These are phyloP conservation scores for human DNA, from an alignment of 2,113 vertebrate genomes.

Conservation along the genomic window GRCh38 chr12:129221501-129222000, in stretches of 20 bases:
- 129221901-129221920: background rate
- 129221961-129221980: background rate
- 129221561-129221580: background rate
- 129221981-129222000: background rate
- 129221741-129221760: background rate
- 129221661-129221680: background rate
- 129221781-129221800: background rate
- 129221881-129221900: background rate
- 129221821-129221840: background rate
- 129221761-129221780: background rate
- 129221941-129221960: background rate
- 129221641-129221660: background rate
- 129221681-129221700: background rate
- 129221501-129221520: background rate
- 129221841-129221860: background rate
- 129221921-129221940: background rate
- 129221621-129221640: background rate
- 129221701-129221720: constrained; percentile 32
- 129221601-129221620: background rate
- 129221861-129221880: background rate
- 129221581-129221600: rapidly evolving
- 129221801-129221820: no score
- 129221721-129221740: background rate
- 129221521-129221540: no score
- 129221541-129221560: no score